Evolutionary conservation across 2,797 vertebrate genomes (phyloP), one percentile per base, ranked within the genome.

Genomic region (Cossypha heuglini): DNA sequence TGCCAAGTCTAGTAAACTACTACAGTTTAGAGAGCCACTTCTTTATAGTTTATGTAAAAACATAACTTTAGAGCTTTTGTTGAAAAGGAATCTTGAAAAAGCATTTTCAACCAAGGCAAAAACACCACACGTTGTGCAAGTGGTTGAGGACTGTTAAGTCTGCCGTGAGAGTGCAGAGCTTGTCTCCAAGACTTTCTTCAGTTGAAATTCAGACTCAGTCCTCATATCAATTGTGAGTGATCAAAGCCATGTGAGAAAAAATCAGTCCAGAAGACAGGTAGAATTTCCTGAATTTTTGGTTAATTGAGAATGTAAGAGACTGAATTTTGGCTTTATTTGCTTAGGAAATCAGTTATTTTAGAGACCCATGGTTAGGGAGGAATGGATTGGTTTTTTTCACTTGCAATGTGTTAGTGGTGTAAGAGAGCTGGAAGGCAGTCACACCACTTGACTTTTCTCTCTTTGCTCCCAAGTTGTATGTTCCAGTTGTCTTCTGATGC

Each of bases 1-100:
- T 94, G 74, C 84, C 84, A 93, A 82, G 26, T 42, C 40, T 38
- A 89, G 55, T 91, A 89, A 96, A 92, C 79, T 92, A 59, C 24
- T 80, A 15, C 22, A 15, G 48, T 85, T 91, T 63, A 79, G 77
- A 66, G 26, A 85, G 15, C 2, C 2, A 1, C 11, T 86, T 81
- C 26, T 84, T 72, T 37, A 19, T 25, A 52, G 15, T 26, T 40
- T 45, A 58, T 45, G 17, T 68, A 86, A 73, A 81, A 59, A 11
- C 2, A 13, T 35, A 40, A 46, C 48, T 86, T 73, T 46, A 45
- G 19, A 75, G 11, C 1, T 72, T 82, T 59, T 62, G 10, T 40
- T 76, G 75, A 69, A 89, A 93, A 69, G 12, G 45, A 89, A 29
- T 76, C 20, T 76, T 69, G 31, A 67, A 90, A 72, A 62, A 62